These are phyloP conservation scores for Oncorhynchus gorbuscha DNA, from an alignment of 2,113 vertebrate genomes.

Conservation along the genomic window DNA sequence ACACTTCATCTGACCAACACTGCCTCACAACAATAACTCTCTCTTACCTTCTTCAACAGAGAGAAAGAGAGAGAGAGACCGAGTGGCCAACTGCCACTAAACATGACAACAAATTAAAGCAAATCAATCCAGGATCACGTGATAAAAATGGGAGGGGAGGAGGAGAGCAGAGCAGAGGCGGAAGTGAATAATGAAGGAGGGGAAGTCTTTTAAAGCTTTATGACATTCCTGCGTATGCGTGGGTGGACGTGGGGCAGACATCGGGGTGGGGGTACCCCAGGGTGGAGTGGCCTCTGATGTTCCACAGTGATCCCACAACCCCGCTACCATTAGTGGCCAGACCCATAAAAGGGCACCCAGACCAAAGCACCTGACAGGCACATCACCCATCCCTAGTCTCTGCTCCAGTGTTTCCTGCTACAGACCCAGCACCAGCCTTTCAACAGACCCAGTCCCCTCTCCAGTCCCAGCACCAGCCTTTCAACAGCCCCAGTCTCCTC, in stretches of 20 bases:
- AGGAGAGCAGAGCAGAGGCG: constrained; percentile 26
- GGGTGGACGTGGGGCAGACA: constrained; percentile 33
- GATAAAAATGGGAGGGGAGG: constrained; percentile 75
- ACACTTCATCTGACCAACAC: constrained; percentile 48
- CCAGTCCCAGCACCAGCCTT: too few species aligned
- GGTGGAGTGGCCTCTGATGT: constrained; percentile 87
- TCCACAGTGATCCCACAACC: constrained; percentile 80
- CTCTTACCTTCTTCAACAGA: background rate
- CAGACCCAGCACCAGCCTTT: too few species aligned
- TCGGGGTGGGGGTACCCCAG: constrained; percentile 77
- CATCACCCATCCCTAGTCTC: constrained; percentile 73
- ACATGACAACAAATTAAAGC: constrained; percentile 77
- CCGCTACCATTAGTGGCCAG: constrained; percentile 83
- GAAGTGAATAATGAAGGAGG: constrained; percentile 88
- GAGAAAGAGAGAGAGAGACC: background rate
- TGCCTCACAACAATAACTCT: constrained; percentile 4
- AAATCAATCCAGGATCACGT: constrained; percentile 82
- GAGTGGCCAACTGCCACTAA: background rate
- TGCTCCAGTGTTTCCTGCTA: constrained; percentile 23
- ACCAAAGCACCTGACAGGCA: constrained; percentile 83
- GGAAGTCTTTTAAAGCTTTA: constrained; percentile 92
- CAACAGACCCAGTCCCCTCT: too few species aligned
- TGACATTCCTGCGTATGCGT: constrained; percentile 81
- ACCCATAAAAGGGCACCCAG: constrained; percentile 82
- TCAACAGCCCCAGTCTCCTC: too few species aligned